phyloP scores from a whole-genome alignment of 1,140 invertebrate species.

The Hyles euphorbiae region DNA sequence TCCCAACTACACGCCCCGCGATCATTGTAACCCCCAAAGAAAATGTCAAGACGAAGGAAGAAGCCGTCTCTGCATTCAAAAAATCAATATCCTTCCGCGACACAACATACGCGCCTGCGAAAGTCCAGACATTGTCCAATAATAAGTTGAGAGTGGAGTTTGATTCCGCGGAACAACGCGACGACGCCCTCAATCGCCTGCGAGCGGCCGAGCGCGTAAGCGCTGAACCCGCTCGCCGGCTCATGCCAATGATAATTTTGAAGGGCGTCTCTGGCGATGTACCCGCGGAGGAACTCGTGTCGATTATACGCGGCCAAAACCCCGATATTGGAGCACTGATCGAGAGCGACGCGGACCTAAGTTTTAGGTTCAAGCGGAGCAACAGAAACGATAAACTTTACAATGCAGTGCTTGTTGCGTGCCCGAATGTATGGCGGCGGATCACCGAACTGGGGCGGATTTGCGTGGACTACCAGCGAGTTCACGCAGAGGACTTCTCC shows the following conservation, averaged over 20 bases:
- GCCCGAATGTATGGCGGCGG: not conserved
- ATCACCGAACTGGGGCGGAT: not conserved
- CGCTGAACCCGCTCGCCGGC: not conserved
- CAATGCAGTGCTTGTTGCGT: not conserved
- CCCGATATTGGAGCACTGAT: not conserved
- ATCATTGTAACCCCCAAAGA: not conserved
- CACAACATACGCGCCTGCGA: slow-evolving; percentile 3
- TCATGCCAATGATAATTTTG: not conserved
- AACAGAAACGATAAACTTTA: not conserved
- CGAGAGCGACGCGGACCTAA: not conserved
- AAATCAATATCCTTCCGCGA: not conserved
- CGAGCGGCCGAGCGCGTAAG: not conserved
- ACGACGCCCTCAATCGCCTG: not conserved
- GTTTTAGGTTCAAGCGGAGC: not conserved
- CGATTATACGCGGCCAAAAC: not conserved
- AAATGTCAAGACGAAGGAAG: not conserved
- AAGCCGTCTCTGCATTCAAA: not conserved
- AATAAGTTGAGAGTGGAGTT: slow-evolving; percentile 19
- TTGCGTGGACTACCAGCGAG: not conserved
- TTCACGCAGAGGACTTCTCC: not conserved
- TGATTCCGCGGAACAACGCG: slow-evolving; percentile 11
- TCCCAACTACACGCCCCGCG: not conserved
- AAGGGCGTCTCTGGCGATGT: not conserved
- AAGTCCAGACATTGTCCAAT: slow-evolving; percentile 8
- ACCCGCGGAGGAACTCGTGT: not conserved